Evolutionary conservation across 37 sponge, comb jelly and placozoan genomes (phyloP).

Genomic region (Oscarella lobularis): DNA sequence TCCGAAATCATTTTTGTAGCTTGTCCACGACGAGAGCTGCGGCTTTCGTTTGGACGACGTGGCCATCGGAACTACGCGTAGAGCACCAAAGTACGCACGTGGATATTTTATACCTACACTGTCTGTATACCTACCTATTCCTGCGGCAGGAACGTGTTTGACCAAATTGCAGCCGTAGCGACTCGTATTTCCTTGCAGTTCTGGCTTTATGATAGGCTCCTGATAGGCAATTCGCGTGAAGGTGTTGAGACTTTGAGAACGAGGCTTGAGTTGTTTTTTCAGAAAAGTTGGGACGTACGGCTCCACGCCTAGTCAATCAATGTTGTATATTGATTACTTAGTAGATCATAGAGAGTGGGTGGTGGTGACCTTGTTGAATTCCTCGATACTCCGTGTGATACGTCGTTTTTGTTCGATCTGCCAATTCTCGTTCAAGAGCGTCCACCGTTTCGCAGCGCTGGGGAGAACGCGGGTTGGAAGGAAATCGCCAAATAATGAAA

Average conservation of each 20-base stretch:
- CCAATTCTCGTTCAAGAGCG: not conserved
- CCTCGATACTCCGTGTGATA: not conserved
- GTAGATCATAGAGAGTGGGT: too few species aligned
- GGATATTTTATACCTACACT: too few species aligned
- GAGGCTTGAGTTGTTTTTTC: too few species aligned
- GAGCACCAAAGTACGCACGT: too few species aligned
- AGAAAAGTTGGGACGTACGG: too few species aligned
- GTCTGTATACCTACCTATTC: conserved; percentile 12
- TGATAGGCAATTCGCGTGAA: not conserved
- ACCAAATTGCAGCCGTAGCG: conserved; percentile 35
- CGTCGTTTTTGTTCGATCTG: not conserved
- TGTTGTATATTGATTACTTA: too few species aligned
- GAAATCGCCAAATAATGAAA: conserved; percentile 20
- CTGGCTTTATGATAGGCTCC: not conserved
- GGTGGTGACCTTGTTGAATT: not conserved
- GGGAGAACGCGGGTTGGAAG: not conserved
- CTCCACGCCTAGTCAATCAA: too few species aligned
- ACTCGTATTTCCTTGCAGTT: conserved; percentile 27
- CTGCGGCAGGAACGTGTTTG: conserved; percentile 9
- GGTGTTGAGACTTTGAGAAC: not conserved
- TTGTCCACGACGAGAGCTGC: not conserved
- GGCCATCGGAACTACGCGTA: too few species aligned
- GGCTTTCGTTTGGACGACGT: not conserved
- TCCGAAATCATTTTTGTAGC: not conserved
- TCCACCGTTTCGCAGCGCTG: not conserved